Percentiles rank a stretch among this genome's conserved stretches.
These are phyloP conservation scores for Falco berigora DNA, from an alignment of 2,797 vertebrate species.

Conservation along the genomic window DNA sequence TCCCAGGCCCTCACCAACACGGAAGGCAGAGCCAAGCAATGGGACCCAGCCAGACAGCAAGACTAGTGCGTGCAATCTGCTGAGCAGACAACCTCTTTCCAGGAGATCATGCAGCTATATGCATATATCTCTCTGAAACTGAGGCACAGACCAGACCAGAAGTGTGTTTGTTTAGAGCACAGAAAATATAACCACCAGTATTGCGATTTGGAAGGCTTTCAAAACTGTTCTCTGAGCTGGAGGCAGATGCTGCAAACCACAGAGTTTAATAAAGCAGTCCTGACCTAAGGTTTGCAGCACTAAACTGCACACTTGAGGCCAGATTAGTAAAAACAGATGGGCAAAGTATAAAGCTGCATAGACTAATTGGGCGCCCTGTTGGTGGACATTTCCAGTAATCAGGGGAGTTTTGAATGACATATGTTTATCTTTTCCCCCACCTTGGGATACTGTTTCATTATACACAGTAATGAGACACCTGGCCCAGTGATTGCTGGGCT, in stretches of 20 bases:
- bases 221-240: not conserved
- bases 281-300: slow-evolving; percentile 30
- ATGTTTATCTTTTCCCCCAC: slow-evolving; percentile 28
- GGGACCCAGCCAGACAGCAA: not conserved
- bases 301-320: slow-evolving; percentile 33
- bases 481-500: not conserved
- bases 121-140: not conserved
- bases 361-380: slow-evolving; percentile 34
- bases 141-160: not conserved
- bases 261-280: slow-evolving; percentile 11
- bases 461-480: slow-evolving; percentile 1
- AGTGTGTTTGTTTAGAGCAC: not conserved
- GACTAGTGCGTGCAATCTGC: not conserved
- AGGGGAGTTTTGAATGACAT: slow-evolving; percentile 47
- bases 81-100: not conserved
- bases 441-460: slow-evolving; percentile 1
- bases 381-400: slow-evolving; percentile 27
- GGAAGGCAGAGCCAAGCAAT: not conserved
- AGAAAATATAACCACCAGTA: not conserved
- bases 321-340: slow-evolving; percentile 65
- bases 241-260: not conserved
- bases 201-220: not conserved
- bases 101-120: not conserved
- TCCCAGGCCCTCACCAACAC: not conserved
- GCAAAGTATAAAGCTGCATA: slow-evolving; percentile 11